These are phyloP conservation scores for Papilio glaucus DNA, from an alignment of 1,140 invertebrate genomes.

Conservation along the genomic window DNA sequence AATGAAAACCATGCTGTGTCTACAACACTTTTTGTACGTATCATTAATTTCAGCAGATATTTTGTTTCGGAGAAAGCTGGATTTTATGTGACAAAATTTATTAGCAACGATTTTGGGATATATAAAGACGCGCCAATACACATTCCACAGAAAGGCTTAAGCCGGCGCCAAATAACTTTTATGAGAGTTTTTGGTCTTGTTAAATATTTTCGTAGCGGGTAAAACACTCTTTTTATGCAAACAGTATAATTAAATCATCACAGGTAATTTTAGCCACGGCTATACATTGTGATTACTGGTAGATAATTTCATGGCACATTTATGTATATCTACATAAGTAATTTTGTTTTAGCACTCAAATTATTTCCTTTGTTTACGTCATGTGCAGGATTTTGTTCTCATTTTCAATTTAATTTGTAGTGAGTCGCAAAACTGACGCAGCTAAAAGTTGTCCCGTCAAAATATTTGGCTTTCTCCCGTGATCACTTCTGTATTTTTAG, in stretches of 20 bases:
- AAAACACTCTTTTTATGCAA: not conserved
- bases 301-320: no score
- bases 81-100: conserved; percentile 33
- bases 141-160: conserved; percentile 26
- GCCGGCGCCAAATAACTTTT: conserved; percentile 34
- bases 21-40: conserved; percentile 2
- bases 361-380: no score
- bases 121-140: conserved; percentile 31
- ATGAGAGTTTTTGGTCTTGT: conserved; percentile 11
- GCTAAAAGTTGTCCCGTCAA: conserved; percentile 23
- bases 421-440: not conserved
- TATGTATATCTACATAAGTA: no score
- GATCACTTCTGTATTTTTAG: conserved; percentile 40
- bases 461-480: conserved; percentile 39
- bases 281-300: no score
- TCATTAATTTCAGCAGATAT: conserved; percentile 22
- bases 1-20: conserved; percentile 17
- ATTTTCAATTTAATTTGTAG: no score
- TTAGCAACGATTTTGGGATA: conserved; percentile 20
- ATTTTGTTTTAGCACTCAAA: no score
- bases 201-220: not conserved
- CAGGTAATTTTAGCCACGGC: no score
- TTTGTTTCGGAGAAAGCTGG: conserved; percentile 31
- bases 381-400: no score
- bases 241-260: not conserved